Percentiles rank a stretch among this genome's conserved stretches.
Conservation (phyloP, 1,140 invertebrate species). For the Chelonus insularis region DNA sequence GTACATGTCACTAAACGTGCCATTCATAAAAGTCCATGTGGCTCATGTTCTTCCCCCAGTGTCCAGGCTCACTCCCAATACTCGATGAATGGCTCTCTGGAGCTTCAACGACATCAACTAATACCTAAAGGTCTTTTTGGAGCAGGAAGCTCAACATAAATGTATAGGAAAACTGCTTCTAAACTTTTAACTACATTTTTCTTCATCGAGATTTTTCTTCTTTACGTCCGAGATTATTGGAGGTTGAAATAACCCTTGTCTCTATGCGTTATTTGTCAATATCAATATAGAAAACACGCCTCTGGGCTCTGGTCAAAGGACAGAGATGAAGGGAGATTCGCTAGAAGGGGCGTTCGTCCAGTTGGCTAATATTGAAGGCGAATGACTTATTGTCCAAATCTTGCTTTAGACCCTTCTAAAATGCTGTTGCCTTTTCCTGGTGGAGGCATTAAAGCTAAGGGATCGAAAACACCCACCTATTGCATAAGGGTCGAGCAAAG, state of each 20-base stretch:
- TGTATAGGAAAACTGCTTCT: too few relatives aligned
- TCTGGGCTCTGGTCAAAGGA: constrained; percentile 8
- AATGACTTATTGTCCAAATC: constrained; percentile 33
- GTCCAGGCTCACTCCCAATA: constrained; percentile 22
- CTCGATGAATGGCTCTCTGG: constrained; percentile 43
- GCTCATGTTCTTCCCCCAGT: background rate
- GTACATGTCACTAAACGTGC: background rate
- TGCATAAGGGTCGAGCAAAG: constrained; percentile 1
- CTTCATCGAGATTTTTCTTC: background rate
- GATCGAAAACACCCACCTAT: background rate
- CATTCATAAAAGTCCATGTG: constrained; percentile 32
- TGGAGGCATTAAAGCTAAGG: constrained; percentile 3
- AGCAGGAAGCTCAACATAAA: too few relatives aligned
- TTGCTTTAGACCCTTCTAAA: constrained; percentile 17
- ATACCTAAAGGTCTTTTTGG: constrained; percentile 24
- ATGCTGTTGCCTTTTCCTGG: constrained; percentile 12
- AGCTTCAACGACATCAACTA: constrained; percentile 28
- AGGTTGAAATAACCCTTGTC: constrained; percentile 15
- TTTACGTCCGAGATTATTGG: background rate
- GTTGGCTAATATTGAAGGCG: constrained; percentile 35
- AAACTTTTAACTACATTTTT: background rate
- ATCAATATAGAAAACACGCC: constrained; percentile 31
- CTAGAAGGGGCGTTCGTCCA: constrained; percentile 17
- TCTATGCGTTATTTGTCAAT: constrained; percentile 28
- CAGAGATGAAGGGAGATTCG: constrained; percentile 5